Base-by-base conservation (phyloP, 2,797 vertebrate species). In the Echiichthys vipera region DNA sequence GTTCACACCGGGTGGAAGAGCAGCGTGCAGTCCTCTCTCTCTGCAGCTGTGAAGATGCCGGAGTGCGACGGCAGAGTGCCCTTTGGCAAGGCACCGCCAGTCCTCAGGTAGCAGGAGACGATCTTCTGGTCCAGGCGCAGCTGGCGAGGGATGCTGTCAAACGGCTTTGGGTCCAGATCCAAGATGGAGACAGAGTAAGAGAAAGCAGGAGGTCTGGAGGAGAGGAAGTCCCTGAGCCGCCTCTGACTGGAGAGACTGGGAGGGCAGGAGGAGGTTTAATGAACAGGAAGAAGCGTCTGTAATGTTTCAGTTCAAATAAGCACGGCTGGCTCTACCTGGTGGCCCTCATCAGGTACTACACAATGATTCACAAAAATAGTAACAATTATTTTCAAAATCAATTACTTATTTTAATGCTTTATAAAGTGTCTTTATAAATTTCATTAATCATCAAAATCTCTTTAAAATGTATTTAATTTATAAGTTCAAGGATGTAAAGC, bases 111-210 rank as follows among this genome's bases (percentile, higher is more conserved):
- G 84, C 95, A 96, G 83, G 93, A 96, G 54, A 98, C 96, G 1
- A 99, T 97, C 92, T 96, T 97, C 86, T 95, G 93, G 75, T 99
- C 98, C 1, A 98, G 93, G 54, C 95, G 96, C 88, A 96, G 92
- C 92, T 99, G 98, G 65, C 97, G 94, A 36, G 95, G 95, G 74
- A 99, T 96, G 91, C 95, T 96, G 78, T 98, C 96, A 0, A 97
- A 97, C 0, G 96, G 97, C 81, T 99, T 99, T 2, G 98, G 96
- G 84, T 99, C 98, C 7, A 99, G 90, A 79, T 99, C 98, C 92
- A 99, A 86, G 85, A 99, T 96, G 71, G 98, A 98, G 71, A 97
- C 94, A 0, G 96, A 97, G 88, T 95, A 96, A 13, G 95, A 95
- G 73, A 99, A 96, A 43, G 95, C 91, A 50, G 95, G 94, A 71